A percentile compares a stretch with the other conserved stretches of the same genome.
Conservation (phyloP, 2,113 vertebrate species). For the Delphinapterus leucas region DNA sequence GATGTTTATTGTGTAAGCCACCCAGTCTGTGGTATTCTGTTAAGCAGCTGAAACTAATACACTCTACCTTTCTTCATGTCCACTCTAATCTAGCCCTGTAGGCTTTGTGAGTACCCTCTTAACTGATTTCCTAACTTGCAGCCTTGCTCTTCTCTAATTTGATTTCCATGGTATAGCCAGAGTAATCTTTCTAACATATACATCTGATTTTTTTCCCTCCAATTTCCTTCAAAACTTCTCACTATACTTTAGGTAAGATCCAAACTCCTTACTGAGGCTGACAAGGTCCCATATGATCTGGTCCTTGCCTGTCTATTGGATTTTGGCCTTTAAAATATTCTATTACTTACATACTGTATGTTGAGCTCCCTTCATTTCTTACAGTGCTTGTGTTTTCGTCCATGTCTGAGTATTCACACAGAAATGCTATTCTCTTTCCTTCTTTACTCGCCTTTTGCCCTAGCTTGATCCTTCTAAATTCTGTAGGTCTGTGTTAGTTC, state of each 20-base stretch:
- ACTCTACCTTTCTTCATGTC: neutral
- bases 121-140: neutral
- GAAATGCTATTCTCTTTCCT: neutral
- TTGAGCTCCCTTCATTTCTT: neutral
- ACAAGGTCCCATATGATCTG: neutral
- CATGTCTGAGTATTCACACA: neutral
- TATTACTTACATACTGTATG: neutral
- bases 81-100: neutral
- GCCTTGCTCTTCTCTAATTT: neutral
- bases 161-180: neutral
- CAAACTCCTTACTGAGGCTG: neutral
- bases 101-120: neutral
- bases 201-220: neutral
- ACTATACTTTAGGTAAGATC: neutral
- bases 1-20: neutral
- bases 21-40: neutral
- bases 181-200: neutral
- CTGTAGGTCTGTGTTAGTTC: neutral
- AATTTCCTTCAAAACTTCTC: neutral
- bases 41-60: neutral
- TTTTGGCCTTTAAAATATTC: neutral
- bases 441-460: neutral
- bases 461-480: neutral
- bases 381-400: neutral
- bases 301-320: neutral